A percentile compares a stretch with the other conserved stretches of the same genome.
These are phyloP conservation scores for Lasioglossum figueresi DNA, from an alignment of 2,888 invertebrate genomes.

Conservation along the genomic window DNA sequence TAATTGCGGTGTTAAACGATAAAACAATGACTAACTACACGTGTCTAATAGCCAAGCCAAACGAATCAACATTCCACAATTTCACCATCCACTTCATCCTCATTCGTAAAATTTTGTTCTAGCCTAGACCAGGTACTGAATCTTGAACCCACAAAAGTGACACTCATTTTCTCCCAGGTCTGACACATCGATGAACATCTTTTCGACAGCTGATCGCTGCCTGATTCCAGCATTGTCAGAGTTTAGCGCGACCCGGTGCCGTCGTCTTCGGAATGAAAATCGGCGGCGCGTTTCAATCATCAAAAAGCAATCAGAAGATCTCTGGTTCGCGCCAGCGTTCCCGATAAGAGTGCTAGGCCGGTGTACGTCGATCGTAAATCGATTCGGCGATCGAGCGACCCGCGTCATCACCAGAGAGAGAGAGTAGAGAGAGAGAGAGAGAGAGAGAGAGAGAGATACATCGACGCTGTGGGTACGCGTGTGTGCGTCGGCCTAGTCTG, in stretches of 20 bases:
- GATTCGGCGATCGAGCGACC: conserved; percentile 61
- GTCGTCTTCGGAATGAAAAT: background rate
- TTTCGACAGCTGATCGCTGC: background rate
- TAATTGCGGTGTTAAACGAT: background rate
- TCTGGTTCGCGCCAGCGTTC: conserved; percentile 15
- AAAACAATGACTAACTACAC: background rate
- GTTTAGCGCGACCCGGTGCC: background rate
- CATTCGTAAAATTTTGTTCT: background rate
- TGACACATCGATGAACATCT: conserved; percentile 6
- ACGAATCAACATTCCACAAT: background rate
- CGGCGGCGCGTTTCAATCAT: conserved; percentile 35
- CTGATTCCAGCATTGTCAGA: conserved; percentile 13
- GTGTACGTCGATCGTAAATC: conserved; percentile 50
- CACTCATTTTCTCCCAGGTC: background rate
- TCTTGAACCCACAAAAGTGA: background rate
- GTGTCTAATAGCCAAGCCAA: background rate
- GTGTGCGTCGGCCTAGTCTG: conserved; percentile 64
- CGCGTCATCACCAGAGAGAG: conserved; percentile 19
- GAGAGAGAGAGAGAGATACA: conserved; percentile 8
- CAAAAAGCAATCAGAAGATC: conserved; percentile 44
- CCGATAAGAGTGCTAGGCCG: background rate
- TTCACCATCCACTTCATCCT: background rate
- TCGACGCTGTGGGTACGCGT: conserved; percentile 12
- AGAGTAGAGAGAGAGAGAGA: background rate
- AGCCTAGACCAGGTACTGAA: background rate